Evolutionary conservation across 2,797 vertebrate species (phyloP), one percentile per base, ranked within the genome.

Genomic region (Hirundo rustica): DNA sequence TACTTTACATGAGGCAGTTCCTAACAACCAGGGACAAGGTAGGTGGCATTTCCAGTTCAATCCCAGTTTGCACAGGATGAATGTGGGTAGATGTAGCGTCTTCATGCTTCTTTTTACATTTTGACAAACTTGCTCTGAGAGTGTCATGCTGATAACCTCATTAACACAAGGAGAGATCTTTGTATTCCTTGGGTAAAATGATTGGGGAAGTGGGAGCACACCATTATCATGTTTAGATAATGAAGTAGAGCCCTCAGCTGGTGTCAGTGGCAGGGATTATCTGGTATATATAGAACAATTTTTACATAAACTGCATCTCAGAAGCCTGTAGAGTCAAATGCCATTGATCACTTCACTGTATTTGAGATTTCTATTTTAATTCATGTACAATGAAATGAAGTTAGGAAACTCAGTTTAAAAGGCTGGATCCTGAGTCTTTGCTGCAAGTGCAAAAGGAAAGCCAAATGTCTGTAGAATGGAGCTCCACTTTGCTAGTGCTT

Each of bases 191-290:
- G 25, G 27, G 55, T 70, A 89, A 93, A 80, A 86, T n/a, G 22
- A 57, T 13, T 25, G 27, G 36, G 58, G 45, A 95, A 76, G 53
- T 19, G 9, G 16, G 27, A 94, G 26, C 27, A 38, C 38, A 36
- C 14, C 23, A 50, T 88, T 79, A 67, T 32, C 29, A 8, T 25
- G 23, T 76, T 48, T 82, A 50, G 60, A n/a, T 71, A 93, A 82
- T 44, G 74, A 90, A 92, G 64, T 66, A 75, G 79, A 92, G 76
- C 84, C 45, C 48, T 90, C 70, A 88, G 66, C 48, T 91, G 38
- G 55, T 93, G 76, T 57, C 64, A 88, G 18, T 32, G 38, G 70
- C 60, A 76, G 53, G 50, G 34, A 96, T 90, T 86, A 89, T 23
- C 51, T 79, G 36, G 34, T 86, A 16, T 54, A 65, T 32, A 42